Base-by-base conservation (phyloP, 2,113 vertebrate genomes). In the Carassius gibelio region DNA sequence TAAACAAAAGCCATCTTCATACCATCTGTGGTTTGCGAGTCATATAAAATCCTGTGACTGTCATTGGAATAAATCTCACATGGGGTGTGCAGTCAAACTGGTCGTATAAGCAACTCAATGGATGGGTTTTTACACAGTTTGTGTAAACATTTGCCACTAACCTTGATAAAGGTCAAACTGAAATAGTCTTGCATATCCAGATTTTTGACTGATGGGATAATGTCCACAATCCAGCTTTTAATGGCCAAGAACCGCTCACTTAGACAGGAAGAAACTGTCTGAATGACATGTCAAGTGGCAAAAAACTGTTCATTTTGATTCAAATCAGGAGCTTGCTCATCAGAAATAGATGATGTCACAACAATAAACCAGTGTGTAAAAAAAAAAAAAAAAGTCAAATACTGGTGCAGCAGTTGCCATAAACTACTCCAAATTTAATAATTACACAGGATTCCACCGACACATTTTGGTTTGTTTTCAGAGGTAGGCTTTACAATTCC, bases 51-150 rank as follows among this genome's bases (percentile, higher is more conserved):
- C 64, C 45, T 52, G 45, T 52, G 42, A 34, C 64, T 34, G 64
- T 81, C 62, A 52, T 69, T 81, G 45, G 26, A 42, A 87, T 83
- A 52, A 52, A 87, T 87, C 64, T 81, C 62, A 81, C 21, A 11
- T 79, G 21, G 15, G 6, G 19, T 38, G 55, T 78, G 42, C 48
- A 55, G 62, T 50, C 30, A 26, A 81, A 81, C 7, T 23, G 14
- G 42, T 68, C 26, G 9, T 52, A 69, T 62, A 79, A 0, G 30
- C 36, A 81, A 64, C 1, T 79, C 62, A 30, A 30, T 61, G 13
- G n/a, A 68, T 50, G 17, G 23, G 42, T 23, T 52, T 55, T 48
- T 30, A 48, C 14, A 45, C 8, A 23, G 23, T 68, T 81, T 34
- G 14, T 7, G 2, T 50, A 30, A 78, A 19, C 6, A 59, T 61